Conservation (phyloP, 2,888 invertebrate species). For the Caradrina clavipalpis region DNA sequence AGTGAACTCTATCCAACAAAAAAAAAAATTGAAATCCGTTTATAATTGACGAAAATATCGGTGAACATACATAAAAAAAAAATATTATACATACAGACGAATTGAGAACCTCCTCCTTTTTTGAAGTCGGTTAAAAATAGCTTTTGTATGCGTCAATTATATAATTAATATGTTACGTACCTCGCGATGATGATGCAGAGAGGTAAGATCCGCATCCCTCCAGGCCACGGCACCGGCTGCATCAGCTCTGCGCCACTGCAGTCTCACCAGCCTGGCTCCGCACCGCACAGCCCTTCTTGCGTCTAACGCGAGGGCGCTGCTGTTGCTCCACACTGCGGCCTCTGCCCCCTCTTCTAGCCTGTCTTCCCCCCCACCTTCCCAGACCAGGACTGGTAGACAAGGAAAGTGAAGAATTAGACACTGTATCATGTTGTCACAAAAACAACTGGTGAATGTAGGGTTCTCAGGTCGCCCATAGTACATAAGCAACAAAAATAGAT, state of each 20-base stretch:
- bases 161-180: constrained; percentile 62
- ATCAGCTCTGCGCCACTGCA: constrained; percentile 87
- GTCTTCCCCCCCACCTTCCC: constrained; percentile 86
- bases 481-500: no score
- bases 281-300: constrained; percentile 86
- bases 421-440: neutral
- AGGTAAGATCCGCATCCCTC: constrained; percentile 87
- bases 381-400: constrained; percentile 79
- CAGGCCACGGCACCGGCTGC: constrained; percentile 75
- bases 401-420: neutral
- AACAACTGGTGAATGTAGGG: no score
- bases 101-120: no score
- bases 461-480: no score
- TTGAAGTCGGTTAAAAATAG: no score
- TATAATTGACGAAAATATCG: no score
- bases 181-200: constrained; percentile 86
- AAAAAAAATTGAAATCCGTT: no score
- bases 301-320: constrained; percentile 85
- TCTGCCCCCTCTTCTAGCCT: constrained; percentile 81
- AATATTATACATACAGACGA: no score
- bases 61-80: no score
- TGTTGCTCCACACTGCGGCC: constrained; percentile 88
- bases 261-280: constrained; percentile 83
- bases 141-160: no score
- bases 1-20: no score